phyloP scores from a whole-genome alignment of 2,797 vertebrate genomes.

The Malurus splendens region DNA sequence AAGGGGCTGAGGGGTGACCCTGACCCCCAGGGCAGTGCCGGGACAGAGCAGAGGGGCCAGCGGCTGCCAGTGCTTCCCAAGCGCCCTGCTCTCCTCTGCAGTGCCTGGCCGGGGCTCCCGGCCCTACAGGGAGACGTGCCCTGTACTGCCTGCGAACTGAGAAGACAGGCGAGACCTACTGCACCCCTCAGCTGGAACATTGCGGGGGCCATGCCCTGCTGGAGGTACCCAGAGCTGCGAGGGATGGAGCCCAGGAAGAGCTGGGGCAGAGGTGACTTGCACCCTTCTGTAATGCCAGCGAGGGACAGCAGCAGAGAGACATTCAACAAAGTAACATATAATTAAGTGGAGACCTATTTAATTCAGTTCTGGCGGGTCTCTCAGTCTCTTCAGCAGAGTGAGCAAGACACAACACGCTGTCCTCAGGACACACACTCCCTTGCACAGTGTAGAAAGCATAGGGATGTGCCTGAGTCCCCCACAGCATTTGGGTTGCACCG shows the following conservation, averaged over 20 bases:
- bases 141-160: too few species aligned
- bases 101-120: too few species aligned
- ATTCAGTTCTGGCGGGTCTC: not conserved
- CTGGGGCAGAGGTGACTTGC: not conserved
- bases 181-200: rapidly evolving
- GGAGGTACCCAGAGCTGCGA: not conserved
- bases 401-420: slow-evolving; percentile 34
- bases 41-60: not conserved
- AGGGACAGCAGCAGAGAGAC: not conserved
- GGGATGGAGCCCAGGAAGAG: not conserved
- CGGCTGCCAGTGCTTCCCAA: rapidly evolving
- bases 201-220: rapidly evolving
- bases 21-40: not conserved
- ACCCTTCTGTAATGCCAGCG: not conserved
- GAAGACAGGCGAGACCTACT: not conserved
- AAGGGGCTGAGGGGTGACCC: not conserved
- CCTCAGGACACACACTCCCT: rapidly evolving
- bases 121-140: not conserved
- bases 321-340: slow-evolving; percentile 50
- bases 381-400: not conserved
- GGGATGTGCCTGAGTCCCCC: not conserved
- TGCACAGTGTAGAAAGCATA: not conserved
- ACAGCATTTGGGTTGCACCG: not conserved
- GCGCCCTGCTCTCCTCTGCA: not conserved
- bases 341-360: slow-evolving; percentile 51